Evolutionary conservation across 2,888 invertebrate species (phyloP), one percentile per base, ranked within the genome.

Genomic region (Octonoba sinensis): DNA sequence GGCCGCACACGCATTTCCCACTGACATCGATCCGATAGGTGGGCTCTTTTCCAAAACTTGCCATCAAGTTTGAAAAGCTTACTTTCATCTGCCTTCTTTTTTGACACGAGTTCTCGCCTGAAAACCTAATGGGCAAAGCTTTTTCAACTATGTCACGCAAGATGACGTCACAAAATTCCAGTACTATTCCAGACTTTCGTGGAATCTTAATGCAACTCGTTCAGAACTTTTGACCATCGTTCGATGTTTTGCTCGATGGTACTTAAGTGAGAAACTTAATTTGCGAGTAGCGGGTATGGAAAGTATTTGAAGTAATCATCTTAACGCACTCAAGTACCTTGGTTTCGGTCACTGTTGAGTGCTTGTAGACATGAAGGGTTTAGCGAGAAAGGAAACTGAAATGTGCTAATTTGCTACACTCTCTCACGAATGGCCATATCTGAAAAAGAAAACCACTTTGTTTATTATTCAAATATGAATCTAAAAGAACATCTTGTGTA

Each of bases 21-120:
- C 44, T 54, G 64, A 20, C 57, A 78, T 78, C 77, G 77, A 78
- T 78, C 70, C 70, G 64, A 57, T 36, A 49, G 71, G 27, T 78
- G 77, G 77, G 77, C 77, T 71, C 77, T 71, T 44, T 64, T 78
- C 77, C 77, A 78, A 78, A 78, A 78, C 77, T 59, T 78, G 71
- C 77, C 77, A 78, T 71, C 70, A 78, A 71, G 57, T 71, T 78
- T 71, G 56, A 75, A 36, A 36, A 70, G 64, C 70, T 54, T 56
- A 36, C 44, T 62, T 44, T 36, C 44, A 36, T 62, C 62, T 47
- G 36, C 62, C 67, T 64, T 65, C 65, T 78, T 78, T 70, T 64
- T 71, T 46, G 62, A 27, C 27, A 66, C 66, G 49, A 69, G 70
- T 77, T 77, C 77, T 78, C 77, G 71, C 77, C 77, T 78, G 65